Base-by-base conservation (phyloP, 2,888 invertebrate species). In the Philhelius pedissequus region DNA sequence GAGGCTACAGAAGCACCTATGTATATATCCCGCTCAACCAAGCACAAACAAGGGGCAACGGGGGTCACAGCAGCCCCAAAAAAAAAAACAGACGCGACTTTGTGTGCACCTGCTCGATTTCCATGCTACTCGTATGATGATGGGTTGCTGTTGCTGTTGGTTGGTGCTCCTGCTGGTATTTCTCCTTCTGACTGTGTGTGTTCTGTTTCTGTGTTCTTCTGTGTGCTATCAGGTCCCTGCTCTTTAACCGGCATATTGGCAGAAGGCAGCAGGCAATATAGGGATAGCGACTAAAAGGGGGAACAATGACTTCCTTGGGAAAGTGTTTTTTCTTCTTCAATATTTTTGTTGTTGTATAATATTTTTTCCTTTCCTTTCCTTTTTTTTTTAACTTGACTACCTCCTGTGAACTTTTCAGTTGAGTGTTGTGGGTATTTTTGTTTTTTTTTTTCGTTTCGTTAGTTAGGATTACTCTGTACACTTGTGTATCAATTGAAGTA, bases 81-180 rank as follows among this genome's bases (percentile, higher is more conserved):
- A 79, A 74, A 68, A 76, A 83, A 79, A 74, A 74, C 43, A 43
- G 62, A 62, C 62, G 62, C 62, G 74, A 70, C 54, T 45, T 81
- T 71, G 35, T 71, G 75, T 71, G 68, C 84, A 84, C 84, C 84
- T 84, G 84, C 76, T 84, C 84, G 68, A 71, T 76, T 84, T 80
- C 58, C 75, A 62, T 76, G 43, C 70, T 13, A n/a, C n/a, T n/a
- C n/a, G n/a, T n/a, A 62, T 60, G 60, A 27, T 68, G 50, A 54
- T 54, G 45, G 48, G 66, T 50, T 35, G 13, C n/a, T 64, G 15
- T 20, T 58, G 35, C 18, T 32, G 27, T 18, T 30, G n/a, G 18
- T 27, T 52, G 50, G 7, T 56, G 9, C 40, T 60, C 18, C 38
- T 35, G 60, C 35, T 64, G n/a, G n/a, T 64, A 45, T 20, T 45